A percentile compares a stretch with the other conserved stretches of the same genome.
phyloP scores from a whole-genome alignment of 2,888 invertebrate genomes.

The Caenorhabditis sulstoni region DNA sequence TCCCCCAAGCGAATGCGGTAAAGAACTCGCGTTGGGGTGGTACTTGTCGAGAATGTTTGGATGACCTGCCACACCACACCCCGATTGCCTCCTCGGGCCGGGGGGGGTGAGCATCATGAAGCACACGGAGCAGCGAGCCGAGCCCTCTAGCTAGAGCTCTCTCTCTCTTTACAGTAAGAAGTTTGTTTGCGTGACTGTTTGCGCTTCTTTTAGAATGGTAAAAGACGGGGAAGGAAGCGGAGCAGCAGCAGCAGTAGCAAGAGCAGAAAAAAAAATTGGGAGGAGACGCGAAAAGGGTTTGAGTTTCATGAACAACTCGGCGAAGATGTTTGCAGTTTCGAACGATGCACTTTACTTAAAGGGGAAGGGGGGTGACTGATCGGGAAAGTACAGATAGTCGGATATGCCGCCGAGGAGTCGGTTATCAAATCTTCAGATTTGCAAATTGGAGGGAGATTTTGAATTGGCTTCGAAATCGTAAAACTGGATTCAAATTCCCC shows the following conservation, averaged over 20 bases:
- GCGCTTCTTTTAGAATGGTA: slow-evolving; percentile 34
- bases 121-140: background rate
- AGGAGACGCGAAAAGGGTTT: background rate
- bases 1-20: background rate
- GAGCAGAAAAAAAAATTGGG: background rate
- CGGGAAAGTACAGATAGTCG: too few relatives aligned
- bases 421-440: too few relatives aligned
- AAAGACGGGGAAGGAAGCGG: slow-evolving; percentile 7
- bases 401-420: too few relatives aligned
- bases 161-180: slow-evolving; percentile 1
- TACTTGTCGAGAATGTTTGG: slow-evolving; percentile 44
- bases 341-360: too few relatives aligned
- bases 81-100: background rate
- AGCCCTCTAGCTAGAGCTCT: background rate
- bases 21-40: slow-evolving; percentile 32
- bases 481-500: too few relatives aligned
- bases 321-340: too few relatives aligned
- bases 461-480: too few relatives aligned
- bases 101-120: slow-evolving; percentile 34
- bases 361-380: too few relatives aligned
- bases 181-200: slow-evolving; percentile 56
- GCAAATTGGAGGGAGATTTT: too few relatives aligned
- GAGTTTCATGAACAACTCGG: too few relatives aligned
- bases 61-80: slow-evolving; percentile 40
- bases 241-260: background rate